Evolutionary conservation across 2,797 vertebrate genomes (phyloP), one percentile per base, ranked within the genome.

Genomic region (Sebastes vulpes): DNA sequence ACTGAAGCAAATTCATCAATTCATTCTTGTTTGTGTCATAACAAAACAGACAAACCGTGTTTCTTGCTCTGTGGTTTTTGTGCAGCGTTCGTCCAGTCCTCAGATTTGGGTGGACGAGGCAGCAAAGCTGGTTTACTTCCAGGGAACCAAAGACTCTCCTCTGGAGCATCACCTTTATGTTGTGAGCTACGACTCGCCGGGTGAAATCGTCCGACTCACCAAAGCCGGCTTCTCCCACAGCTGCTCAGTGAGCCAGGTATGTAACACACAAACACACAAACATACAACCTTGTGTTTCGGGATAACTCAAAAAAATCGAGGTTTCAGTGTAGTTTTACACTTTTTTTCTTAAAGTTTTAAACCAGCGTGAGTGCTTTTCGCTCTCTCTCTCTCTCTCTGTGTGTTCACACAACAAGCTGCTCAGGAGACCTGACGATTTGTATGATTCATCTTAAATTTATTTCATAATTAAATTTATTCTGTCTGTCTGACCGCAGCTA

Each of bases 121-220:
- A 10, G 92, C 96, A 0, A 97, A 96, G 91, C 91, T 97, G 89
- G 96, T 98, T 78, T 98, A 98, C 76, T 98, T 98, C 92, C 97
- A 98, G 93, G 97, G 97, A 79, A 98, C 97, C 0, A 97, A 95
- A 92, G 97, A 98, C 93, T 97, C 97, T n/a, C 97, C 97, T 0
- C 85, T 98, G 89, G 98, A 98, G 82, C 98, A 98, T 64, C 98
- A 98, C 82, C 97, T 98, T 12, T 98, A 98, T 0, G 97, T 97
- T 7, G 97, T 96, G 85, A 98, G 96, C 94, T 98, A 98, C 0
- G 96, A 97, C 20, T 67, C 68, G 0, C 96, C 97, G 0, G 95
- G 96, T 0, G 97, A 98, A 87, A 96, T 98, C 0, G 85, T 97
- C 72, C 91, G 97, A 48, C 97, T 98, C 77, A 98, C 97, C 78